Conservation (phyloP, 2,797 vertebrate species). For the Picus viridis region DNA sequence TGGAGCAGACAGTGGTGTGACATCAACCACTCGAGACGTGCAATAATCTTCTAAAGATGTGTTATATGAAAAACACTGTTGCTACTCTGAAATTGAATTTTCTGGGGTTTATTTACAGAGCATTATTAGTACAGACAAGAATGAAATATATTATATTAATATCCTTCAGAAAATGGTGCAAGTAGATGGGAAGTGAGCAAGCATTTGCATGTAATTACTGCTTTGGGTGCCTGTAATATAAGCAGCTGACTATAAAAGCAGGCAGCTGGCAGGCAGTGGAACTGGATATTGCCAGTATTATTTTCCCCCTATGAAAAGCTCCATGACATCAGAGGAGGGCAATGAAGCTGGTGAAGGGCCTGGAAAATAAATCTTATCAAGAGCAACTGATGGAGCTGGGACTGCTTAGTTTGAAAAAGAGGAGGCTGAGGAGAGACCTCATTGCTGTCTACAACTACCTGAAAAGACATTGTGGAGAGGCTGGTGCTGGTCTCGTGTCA, state of each 20-base stretch:
- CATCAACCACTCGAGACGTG: neutral
- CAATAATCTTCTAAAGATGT: neutral
- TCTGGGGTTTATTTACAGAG: neutral
- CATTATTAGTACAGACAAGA: neutral
- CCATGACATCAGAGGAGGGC: neutral
- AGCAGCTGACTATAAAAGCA: neutral
- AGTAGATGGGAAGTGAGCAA: neutral
- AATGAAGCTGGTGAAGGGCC: too few relatives aligned
- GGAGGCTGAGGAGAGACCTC: too few relatives aligned
- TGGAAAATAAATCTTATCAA: too few relatives aligned
- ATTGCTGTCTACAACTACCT: too few relatives aligned
- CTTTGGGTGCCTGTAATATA: neutral
- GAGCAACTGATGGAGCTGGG: too few relatives aligned
- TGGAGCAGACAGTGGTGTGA: neutral
- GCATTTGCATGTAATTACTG: conserved; percentile 33
- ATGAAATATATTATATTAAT: conserved; percentile 29
- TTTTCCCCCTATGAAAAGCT: neutral
- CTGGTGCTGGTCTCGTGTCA: too few relatives aligned
- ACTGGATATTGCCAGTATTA: neutral
- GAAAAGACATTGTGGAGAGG: too few relatives aligned
- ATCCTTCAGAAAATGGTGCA: neutral
- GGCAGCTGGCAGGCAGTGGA: neutral
- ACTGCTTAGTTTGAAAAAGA: too few relatives aligned
- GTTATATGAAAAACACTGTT: neutral
- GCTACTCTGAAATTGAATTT: neutral